A percentile compares a stretch with the other conserved stretches of the same genome.
phyloP scores from a whole-genome alignment of 2,797 vertebrate species.

The Danio jaintianensis region DNA sequence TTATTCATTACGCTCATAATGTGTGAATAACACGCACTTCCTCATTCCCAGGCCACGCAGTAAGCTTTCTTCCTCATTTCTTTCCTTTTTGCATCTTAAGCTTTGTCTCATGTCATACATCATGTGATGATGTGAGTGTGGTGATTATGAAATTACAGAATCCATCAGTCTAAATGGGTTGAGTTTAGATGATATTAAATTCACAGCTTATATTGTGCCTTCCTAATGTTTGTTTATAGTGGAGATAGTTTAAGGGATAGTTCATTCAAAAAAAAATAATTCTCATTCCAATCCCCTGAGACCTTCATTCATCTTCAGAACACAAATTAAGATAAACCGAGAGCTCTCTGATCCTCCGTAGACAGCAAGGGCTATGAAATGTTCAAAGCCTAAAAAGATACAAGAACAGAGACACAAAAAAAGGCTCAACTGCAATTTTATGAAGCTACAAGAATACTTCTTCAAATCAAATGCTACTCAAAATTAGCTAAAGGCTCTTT shows the following conservation, averaged over 20 bases:
- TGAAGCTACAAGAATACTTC: too few relatives aligned
- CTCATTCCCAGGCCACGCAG: not conserved
- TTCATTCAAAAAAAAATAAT: too few relatives aligned
- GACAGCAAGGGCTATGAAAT: not conserved
- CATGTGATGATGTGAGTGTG: not conserved
- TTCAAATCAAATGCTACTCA: too few relatives aligned
- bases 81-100: not conserved
- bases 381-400: not conserved
- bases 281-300: not conserved
- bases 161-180: too few relatives aligned
- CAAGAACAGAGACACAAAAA: not conserved
- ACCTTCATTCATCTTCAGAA: not conserved
- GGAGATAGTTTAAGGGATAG: too few relatives aligned
- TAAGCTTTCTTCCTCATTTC: not conserved
- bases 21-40: constrained; percentile 36
- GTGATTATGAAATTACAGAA: not conserved
- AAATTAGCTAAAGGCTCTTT: too few relatives aligned
- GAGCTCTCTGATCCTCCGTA: not conserved
- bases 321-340: not conserved
- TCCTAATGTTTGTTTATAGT: too few relatives aligned
- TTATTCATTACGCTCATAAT: constrained; percentile 52
- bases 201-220: too few relatives aligned
- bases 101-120: not conserved
- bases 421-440: too few relatives aligned
- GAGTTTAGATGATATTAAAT: too few relatives aligned